Base-by-base conservation (phyloP, 1,140 invertebrate species). In the Rhopalosiphum padi region DNA sequence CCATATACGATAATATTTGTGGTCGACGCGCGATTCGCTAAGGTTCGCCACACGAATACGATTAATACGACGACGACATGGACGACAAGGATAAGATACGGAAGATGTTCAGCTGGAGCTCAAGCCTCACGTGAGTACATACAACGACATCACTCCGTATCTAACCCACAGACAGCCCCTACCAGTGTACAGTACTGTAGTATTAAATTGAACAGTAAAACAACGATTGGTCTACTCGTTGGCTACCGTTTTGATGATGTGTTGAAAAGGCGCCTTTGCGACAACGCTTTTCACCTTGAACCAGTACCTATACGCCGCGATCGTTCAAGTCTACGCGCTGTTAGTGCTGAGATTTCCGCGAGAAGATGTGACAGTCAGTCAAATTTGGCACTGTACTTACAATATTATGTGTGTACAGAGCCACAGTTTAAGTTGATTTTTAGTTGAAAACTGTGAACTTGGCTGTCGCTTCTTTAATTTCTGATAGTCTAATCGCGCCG, bases 11-110 rank as follows among this genome's bases (percentile, higher is more conserved):
- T 30, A 77, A 77, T 77, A 35, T 35, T 43, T 8, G 37, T 85
- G 23, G 7, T 41, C 41, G 83, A 25, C 83, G 22, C 83, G 41
- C 37, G 35, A 37, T 37, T 25, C 83, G 37, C 37, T 25, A 85
- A 85, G 48, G 46, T 88, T 48, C 30, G 46, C 46, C 48, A 30
- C 43, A 41, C 46, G 86, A 41, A 85, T 30, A 86, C 83, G 35
- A 23, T 41, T 41, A 41, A 41, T 41, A 41, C 83, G 22, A 41
- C 37, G 37, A n/a, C 21, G 6, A 48, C 43, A 93, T 93, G 91
- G 82, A 93, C 37, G 91, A 93, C 91, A 93, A 93, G 91, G 91
- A 93, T 41, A 93, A 93, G 82, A 93, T 93, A 93, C 91, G 91
- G n/a, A 93, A 43, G 25, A 85, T 93, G 91, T 93, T 93, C 91